phyloP scores from a whole-genome alignment of 2,797 vertebrate species.

The Myiotriccus ornatus region DNA sequence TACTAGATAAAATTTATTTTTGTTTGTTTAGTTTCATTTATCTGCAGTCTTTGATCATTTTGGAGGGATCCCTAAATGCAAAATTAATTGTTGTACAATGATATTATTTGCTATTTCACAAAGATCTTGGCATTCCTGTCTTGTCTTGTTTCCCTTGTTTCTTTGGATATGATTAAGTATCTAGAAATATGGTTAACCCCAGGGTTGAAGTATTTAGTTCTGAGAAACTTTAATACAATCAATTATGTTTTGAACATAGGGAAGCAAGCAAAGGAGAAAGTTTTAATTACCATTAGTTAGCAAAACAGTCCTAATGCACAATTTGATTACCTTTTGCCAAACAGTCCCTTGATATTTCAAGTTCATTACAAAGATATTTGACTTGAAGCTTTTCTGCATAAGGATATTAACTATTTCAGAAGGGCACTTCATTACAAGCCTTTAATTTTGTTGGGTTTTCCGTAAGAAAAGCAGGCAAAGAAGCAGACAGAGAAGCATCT shows the following conservation, averaged over 20 bases:
- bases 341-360: slow-evolving; percentile 32
- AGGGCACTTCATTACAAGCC: not conserved
- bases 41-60: not conserved
- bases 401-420: not conserved
- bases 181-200: slow-evolving; percentile 39
- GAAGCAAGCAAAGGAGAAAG: not conserved
- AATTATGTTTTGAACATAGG: slow-evolving; percentile 22
- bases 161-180: slow-evolving; percentile 51
- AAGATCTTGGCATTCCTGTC: not conserved
- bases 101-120: slow-evolving; percentile 23
- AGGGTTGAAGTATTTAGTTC: slow-evolving; percentile 47
- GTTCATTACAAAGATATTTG: not conserved
- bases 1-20: not conserved
- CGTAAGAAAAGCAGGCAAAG: not conserved
- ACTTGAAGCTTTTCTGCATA: not conserved
- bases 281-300: slow-evolving; percentile 56
- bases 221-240: slow-evolving; percentile 58
- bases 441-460: not conserved
- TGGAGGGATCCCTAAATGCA: not conserved
- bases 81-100: slow-evolving; percentile 38
- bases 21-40: not conserved
- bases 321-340: slow-evolving; percentile 12
- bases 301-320: slow-evolving; percentile 15
- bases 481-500: not conserved
- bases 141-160: slow-evolving; percentile 41